Base-by-base conservation (phyloP, 2,113 vertebrate species). In the Corythaeola cristata region DNA sequence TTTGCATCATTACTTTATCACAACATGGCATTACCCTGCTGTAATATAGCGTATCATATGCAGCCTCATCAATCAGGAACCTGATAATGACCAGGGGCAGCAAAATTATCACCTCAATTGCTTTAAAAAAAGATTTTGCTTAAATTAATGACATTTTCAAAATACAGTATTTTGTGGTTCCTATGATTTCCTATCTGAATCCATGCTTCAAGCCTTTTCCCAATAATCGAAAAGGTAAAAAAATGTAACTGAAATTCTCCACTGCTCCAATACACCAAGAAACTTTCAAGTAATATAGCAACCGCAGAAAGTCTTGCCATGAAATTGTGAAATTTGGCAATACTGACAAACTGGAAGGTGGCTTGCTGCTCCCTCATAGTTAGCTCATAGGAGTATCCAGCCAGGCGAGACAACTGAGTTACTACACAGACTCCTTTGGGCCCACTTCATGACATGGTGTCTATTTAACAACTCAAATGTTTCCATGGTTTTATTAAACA, bases 251-350 rank as follows among this genome's bases (percentile, higher is more conserved):
- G 32, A 86, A 17, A 76, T 50, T 85, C n/a, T 89, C 44, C 33
- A 52, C 24, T 67, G 72, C 30, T 85, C n/a, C 1, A 2, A 56
- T 30, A 78, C 30, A 60, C 20, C 44, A 63, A 81, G 44, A 17
- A 67, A 39, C 27, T 33, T 39, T 72, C 64, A 81, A 60, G 41
- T 37, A 75, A 53, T 55, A 72, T 3, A 88, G 33, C 33, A 82
- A 84, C 28, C 0, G 1, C 15, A 93, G 68, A 77, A 87, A 84
- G 35, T 64, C 49, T 82, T 96, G 84, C 80, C 53, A 87, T 21
- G 26, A 76, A 81, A 80, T 93, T 94, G 80, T 91, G 94, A 96
- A 97, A 96, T 82, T 49, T 23, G 41, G 92, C 73, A 90, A 53
- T 37, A 21, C 22, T 66, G 77, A 94, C 53, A 53, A 81, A 90